Evolutionary conservation across 1,140 invertebrate species (phyloP).

Genomic region (Neotoxoptera formosana): DNA sequence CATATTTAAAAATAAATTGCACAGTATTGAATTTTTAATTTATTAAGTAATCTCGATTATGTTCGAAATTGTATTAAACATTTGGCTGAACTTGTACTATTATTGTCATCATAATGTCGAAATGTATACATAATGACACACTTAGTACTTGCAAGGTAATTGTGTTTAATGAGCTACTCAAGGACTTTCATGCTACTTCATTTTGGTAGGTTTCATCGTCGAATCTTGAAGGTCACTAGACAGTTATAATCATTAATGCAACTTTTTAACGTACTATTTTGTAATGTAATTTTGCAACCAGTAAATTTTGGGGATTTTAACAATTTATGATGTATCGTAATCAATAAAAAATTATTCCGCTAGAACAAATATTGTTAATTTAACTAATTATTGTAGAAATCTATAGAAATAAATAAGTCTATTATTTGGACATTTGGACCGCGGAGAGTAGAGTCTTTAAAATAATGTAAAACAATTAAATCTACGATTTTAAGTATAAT

Average conservation of each 20-base stretch:
- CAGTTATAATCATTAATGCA: constrained; percentile 50
- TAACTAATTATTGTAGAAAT: neutral
- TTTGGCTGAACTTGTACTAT: constrained; percentile 44
- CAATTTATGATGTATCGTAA: neutral
- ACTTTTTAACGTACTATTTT: constrained; percentile 38
- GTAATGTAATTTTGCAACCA: constrained; percentile 39
- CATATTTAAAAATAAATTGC: neutral
- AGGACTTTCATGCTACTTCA: constrained; percentile 44
- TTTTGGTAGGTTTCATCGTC: constrained; percentile 44
- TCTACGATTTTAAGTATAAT: neutral
- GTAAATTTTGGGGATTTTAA: neutral
- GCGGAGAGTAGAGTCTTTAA: neutral
- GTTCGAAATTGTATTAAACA: constrained; percentile 5
- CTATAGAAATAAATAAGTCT: neutral
- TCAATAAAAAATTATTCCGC: neutral
- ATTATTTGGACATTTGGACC: neutral
- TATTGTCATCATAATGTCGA: constrained; percentile 52
- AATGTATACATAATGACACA: constrained; percentile 47
- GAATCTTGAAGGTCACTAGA: constrained; percentile 32
- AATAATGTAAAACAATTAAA: neutral
- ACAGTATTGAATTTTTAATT: constrained; percentile 22
- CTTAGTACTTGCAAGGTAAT: constrained; percentile 55
- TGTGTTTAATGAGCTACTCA: constrained; percentile 53
- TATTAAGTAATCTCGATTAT: constrained; percentile 22
- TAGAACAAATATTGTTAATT: neutral